Evolutionary conservation across 2,113 vertebrate genomes (phyloP).

Genomic region (Campylomormyrus numenius): DNA sequence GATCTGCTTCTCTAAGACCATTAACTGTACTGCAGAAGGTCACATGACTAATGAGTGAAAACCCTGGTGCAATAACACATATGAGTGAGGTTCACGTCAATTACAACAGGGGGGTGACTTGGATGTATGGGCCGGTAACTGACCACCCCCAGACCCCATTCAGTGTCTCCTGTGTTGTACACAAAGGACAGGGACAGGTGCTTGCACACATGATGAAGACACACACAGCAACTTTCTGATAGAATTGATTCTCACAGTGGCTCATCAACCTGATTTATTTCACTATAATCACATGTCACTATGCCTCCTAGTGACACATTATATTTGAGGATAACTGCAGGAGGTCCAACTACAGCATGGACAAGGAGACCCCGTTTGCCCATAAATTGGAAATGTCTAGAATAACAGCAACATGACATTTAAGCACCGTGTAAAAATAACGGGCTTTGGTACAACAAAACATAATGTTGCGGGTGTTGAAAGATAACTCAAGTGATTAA

Average conservation of each 20-base stretch:
- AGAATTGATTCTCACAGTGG: conserved; percentile 26
- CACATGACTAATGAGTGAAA: conserved; percentile 98
- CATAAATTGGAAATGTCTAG: not conserved
- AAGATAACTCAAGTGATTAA: not conserved
- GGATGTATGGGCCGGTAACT: conserved; percentile 76
- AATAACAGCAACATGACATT: not conserved
- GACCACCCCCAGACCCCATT: conserved; percentile 20
- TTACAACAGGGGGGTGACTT: conserved; percentile 77
- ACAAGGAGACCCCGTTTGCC: not conserved
- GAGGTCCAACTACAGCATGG: not conserved
- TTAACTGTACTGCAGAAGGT: conserved; percentile 97
- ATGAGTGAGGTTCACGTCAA: conserved; percentile 85
- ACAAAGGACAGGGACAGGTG: not conserved
- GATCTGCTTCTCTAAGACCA: conserved; percentile 99
- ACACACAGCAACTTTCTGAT: conserved; percentile 27
- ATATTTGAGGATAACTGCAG: not conserved
- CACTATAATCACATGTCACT: not conserved
- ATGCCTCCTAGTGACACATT: not conserved
- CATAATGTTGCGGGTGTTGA: not conserved
- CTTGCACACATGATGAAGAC: not conserved
- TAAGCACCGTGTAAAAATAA: not conserved
- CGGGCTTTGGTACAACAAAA: not conserved
- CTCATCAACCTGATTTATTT: not conserved
- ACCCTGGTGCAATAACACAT: conserved; percentile 83
- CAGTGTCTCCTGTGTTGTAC: not conserved